These are phyloP conservation scores for Tenualosa ilisha DNA, from an alignment of 2,797 vertebrate genomes.

Conservation along the genomic window DNA sequence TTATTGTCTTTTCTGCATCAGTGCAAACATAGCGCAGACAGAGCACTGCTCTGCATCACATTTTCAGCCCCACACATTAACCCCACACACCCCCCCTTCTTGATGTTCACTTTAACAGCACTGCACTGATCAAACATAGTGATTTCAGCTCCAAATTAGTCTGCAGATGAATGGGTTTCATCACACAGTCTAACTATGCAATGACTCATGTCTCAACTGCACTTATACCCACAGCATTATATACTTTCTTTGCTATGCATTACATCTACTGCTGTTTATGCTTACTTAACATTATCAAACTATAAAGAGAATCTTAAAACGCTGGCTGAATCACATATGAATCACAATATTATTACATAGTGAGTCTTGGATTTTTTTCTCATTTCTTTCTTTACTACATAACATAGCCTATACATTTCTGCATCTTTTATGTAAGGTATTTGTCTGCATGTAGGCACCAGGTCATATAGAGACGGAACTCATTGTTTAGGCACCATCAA, in stretches of 20 bases:
- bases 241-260: not conserved
- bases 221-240: not conserved
- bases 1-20: constrained; percentile 18
- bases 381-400: not conserved
- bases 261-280: not conserved
- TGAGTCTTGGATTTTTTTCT: not conserved
- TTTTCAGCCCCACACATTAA: constrained; percentile 6
- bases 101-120: not conserved
- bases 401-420: not conserved
- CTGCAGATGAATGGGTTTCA: constrained; percentile 6
- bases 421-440: not conserved
- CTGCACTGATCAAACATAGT: constrained; percentile 21
- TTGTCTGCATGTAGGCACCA: not conserved
- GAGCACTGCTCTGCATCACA: constrained; percentile 6
- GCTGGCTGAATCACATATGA: not conserved
- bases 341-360: not conserved
- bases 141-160: constrained; percentile 11
- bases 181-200: not conserved
- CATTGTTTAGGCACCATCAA: constrained; percentile 9
- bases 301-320: not conserved
- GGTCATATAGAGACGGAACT: not conserved
- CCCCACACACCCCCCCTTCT: not conserved
- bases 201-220: not conserved
- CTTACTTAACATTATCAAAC: not conserved
- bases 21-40: constrained; percentile 3